A percentile compares a stretch with the other conserved stretches of the same genome.
Conservation (phyloP, 2,113 vertebrate genomes). For the Sturnira hondurensis region DNA sequence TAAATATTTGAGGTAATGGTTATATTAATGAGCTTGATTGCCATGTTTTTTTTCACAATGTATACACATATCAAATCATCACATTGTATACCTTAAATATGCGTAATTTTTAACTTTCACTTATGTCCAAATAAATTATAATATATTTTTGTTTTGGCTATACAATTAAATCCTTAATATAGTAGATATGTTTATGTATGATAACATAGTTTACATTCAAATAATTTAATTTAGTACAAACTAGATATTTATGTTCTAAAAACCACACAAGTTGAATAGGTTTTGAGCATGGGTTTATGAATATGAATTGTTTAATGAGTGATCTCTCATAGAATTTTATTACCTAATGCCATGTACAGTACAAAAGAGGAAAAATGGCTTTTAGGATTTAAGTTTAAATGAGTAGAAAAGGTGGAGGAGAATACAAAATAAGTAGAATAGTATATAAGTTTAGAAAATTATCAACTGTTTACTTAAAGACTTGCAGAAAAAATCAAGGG, state of each 20-base stretch:
- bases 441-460: neutral
- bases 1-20: neutral
- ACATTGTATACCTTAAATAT: neutral
- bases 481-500: neutral
- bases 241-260: neutral
- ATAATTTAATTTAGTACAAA: neutral
- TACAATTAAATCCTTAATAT: neutral
- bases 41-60: neutral
- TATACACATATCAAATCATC: neutral
- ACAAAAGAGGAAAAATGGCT: neutral
- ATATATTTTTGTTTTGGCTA: neutral
- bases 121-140: neutral
- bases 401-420: neutral
- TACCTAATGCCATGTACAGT: neutral
- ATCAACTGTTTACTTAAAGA: neutral
- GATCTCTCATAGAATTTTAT: neutral
- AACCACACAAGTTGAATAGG: neutral
- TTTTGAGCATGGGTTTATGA: neutral
- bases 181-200: neutral
- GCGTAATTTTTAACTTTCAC: neutral
- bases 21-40: neutral
- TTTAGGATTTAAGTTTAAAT: neutral
- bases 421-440: neutral
- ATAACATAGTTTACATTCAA: neutral
- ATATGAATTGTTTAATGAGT: neutral